Percentiles rank a stretch among this genome's conserved stretches.
These are phyloP conservation scores for Notodonta ziczac DNA, from an alignment of 2,888 invertebrate genomes.

Conservation along the genomic window DNA sequence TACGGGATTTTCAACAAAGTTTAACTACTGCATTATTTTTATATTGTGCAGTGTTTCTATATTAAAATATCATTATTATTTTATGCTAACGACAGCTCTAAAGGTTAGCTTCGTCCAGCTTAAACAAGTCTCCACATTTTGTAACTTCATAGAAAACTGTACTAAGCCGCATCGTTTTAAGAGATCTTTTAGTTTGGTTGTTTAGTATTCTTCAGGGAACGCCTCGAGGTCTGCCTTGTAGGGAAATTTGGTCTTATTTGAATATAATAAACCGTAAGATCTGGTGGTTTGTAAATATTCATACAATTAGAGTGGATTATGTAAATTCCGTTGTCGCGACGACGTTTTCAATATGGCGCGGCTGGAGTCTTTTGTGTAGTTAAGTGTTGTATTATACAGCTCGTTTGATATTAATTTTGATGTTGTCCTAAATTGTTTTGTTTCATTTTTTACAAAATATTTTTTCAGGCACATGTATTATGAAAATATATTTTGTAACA, in stretches of 20 bases:
- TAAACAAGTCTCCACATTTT: slow-evolving; percentile 14
- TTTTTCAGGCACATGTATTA: no score
- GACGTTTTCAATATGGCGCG: slow-evolving; percentile 39
- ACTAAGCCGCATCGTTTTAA: slow-evolving; percentile 9
- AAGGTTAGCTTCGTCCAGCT: slow-evolving; percentile 17
- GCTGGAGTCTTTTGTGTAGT: neutral
- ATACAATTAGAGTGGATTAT: slow-evolving; percentile 44
- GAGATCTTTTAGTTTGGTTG: slow-evolving; percentile 13
- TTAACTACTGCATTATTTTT: no score
- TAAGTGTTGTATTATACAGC: slow-evolving; percentile 35
- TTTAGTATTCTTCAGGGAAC: slow-evolving; percentile 27
- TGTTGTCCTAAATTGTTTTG: slow-evolving; percentile 26
- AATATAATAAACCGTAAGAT: slow-evolving; percentile 45
- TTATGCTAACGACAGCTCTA: slow-evolving; percentile 36
- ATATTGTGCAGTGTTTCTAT: neutral
- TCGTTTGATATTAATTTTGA: slow-evolving; percentile 34
- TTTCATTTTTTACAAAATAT: slow-evolving; percentile 7
- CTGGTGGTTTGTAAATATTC: slow-evolving; percentile 45
- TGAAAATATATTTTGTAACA: no score
- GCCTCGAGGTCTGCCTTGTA: slow-evolving; percentile 36
- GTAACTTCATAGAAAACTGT: slow-evolving; percentile 2
- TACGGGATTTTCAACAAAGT: no score
- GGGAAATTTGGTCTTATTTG: slow-evolving; percentile 44
- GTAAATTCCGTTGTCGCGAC: slow-evolving; percentile 40
- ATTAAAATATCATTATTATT: slow-evolving; percentile 24